Evolutionary conservation across 1,140 invertebrate genomes (phyloP).

Genomic region (Aphelinus certus): DNA sequence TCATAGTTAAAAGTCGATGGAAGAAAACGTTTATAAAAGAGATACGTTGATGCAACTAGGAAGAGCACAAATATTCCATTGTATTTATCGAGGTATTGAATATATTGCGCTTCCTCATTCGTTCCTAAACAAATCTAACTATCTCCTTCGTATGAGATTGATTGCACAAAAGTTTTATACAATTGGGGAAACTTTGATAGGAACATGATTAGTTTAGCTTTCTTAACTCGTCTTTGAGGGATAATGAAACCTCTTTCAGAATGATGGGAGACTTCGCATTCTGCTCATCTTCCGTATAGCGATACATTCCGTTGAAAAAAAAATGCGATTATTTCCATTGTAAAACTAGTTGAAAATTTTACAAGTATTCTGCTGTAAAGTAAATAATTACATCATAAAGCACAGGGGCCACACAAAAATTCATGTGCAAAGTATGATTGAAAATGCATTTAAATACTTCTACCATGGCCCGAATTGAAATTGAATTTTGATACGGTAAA

Average conservation of each 20-base stretch:
- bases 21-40: neutral
- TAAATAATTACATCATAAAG: too few relatives aligned
- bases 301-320: slow-evolving; percentile 63
- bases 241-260: neutral
- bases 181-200: neutral
- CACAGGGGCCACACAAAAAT: too few relatives aligned
- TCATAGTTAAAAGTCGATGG: neutral
- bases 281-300: slow-evolving; percentile 62
- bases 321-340: too few relatives aligned
- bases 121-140: neutral
- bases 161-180: slow-evolving; percentile 14
- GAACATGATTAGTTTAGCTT: too few relatives aligned
- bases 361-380: too few relatives aligned
- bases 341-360: too few relatives aligned
- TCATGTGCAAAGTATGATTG: too few relatives aligned
- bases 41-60: neutral
- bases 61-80: slow-evolving; percentile 6
- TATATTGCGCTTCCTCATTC: slow-evolving; percentile 21
- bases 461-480: too few relatives aligned
- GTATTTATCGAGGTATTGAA: slow-evolving; percentile 22
- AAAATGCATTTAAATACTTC: too few relatives aligned
- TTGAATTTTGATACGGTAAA: too few relatives aligned
- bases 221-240: too few relatives aligned
- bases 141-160: slow-evolving; percentile 4
- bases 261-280: slow-evolving; percentile 20